Conservation (phyloP, 2,888 invertebrate genomes). For the Drosophila colorata region DNA sequence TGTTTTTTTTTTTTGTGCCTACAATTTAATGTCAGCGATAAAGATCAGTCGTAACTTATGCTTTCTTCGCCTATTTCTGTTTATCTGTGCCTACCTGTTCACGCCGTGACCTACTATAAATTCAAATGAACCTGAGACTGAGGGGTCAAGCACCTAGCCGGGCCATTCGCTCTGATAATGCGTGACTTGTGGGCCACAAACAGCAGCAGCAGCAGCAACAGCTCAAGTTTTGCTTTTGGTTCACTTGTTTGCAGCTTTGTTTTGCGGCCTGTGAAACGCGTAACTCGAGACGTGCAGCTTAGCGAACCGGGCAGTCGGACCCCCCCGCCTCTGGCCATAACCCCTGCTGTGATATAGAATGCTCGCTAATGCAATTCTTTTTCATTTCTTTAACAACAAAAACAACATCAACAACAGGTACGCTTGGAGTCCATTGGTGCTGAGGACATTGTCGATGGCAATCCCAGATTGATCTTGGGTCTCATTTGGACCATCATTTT, state of each 20-base stretch:
- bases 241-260: slow-evolving; percentile 45
- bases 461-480: slow-evolving; percentile 97
- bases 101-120: slow-evolving; percentile 70
- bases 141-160: slow-evolving; percentile 67
- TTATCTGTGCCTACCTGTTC: slow-evolving; percentile 53
- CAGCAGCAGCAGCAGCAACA: slow-evolving; percentile 26
- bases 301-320: slow-evolving; percentile 38
- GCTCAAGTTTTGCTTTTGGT: slow-evolving; percentile 42
- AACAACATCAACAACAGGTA: slow-evolving; percentile 87
- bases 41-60: slow-evolving; percentile 68
- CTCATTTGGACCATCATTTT: slow-evolving; percentile 99
- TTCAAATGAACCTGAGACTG: slow-evolving; percentile 62
- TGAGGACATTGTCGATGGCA: slow-evolving; percentile 99
- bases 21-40: slow-evolving; percentile 41
- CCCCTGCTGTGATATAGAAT: slow-evolving; percentile 9
- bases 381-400: slow-evolving; percentile 17
- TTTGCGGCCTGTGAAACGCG: slow-evolving; percentile 47
- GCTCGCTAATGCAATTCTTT: slow-evolving; percentile 50
- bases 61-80: slow-evolving; percentile 60
- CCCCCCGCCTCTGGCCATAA: neutral
- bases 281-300: slow-evolving; percentile 55
- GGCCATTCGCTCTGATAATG: slow-evolving; percentile 71
- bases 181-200: slow-evolving; percentile 63
- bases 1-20: slow-evolving; percentile 1
- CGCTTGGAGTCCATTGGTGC: slow-evolving; percentile 99